phyloP scores from a whole-genome alignment of 2,888 invertebrate species.

The Baronia brevicornis region DNA sequence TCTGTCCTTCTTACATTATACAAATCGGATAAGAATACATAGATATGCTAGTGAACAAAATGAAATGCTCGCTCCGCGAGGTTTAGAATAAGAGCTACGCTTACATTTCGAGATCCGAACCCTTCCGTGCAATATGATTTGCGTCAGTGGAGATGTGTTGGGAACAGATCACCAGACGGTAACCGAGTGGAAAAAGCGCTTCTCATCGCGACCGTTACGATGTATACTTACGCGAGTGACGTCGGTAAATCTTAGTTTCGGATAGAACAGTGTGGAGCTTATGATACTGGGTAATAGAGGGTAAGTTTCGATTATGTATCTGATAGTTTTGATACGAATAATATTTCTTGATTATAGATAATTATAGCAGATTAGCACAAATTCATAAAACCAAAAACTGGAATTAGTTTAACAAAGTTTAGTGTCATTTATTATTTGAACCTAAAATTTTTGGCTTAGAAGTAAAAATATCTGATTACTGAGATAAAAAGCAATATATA shows the following conservation, averaged over 20 bases:
- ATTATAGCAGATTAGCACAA: too few relatives aligned
- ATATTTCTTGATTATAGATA: too few relatives aligned
- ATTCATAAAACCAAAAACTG: too few relatives aligned
- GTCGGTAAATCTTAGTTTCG: slow-evolving; percentile 25
- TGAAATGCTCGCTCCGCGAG: slow-evolving; percentile 22
- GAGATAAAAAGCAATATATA: too few relatives aligned
- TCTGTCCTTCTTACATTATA: slow-evolving; percentile 18
- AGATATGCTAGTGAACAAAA: slow-evolving; percentile 14
- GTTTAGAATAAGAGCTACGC: slow-evolving; percentile 19
- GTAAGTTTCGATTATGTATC: not conserved
- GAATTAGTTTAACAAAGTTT: too few relatives aligned
- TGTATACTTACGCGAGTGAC: slow-evolving; percentile 49
- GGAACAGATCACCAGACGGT: slow-evolving; percentile 70
- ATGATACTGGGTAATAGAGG: slow-evolving; percentile 3
- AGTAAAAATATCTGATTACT: too few relatives aligned
- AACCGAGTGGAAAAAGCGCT: slow-evolving; percentile 74
- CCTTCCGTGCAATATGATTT: slow-evolving; percentile 74
- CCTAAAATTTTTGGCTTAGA: too few relatives aligned
- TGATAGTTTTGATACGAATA: too few relatives aligned
- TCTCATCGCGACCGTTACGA: slow-evolving; percentile 60
- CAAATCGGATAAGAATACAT: slow-evolving; percentile 16
- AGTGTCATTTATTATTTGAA: too few relatives aligned
- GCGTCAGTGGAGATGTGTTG: slow-evolving; percentile 72
- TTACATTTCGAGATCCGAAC: slow-evolving; percentile 60
- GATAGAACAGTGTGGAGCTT: slow-evolving; percentile 11